phyloP scores from a whole-genome alignment of 1,140 invertebrate genomes.

The Drosophila dunni region DNA sequence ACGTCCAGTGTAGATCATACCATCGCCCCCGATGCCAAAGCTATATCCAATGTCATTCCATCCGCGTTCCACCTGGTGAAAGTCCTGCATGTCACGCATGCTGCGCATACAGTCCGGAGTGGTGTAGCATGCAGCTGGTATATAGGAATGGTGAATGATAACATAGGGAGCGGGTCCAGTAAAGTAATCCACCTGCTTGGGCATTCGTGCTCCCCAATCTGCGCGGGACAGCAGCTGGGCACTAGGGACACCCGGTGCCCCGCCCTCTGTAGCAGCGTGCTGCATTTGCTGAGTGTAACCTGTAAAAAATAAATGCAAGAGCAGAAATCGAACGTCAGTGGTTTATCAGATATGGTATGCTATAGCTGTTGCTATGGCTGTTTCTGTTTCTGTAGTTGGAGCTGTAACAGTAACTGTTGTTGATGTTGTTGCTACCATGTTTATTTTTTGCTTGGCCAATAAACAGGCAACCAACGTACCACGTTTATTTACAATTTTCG shows the following conservation, averaged over 20 bases:
- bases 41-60: constrained; percentile 92
- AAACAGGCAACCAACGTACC: constrained; percentile 1
- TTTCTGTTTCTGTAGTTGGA: background rate
- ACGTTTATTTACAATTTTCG: constrained; percentile 41
- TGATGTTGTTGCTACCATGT: constrained; percentile 7
- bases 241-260: constrained; percentile 27
- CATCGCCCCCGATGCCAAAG: constrained; percentile 92
- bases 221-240: constrained; percentile 85
- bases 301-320: constrained; percentile 18
- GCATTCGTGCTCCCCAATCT: constrained; percentile 88
- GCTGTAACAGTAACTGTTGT: background rate
- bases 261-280: constrained; percentile 15
- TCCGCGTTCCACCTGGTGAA: constrained; percentile 86
- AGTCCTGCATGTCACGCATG: constrained; percentile 87
- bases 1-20: constrained; percentile 90
- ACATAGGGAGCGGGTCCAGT: constrained; percentile 89
- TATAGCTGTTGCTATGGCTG: constrained; percentile 16
- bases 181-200: constrained; percentile 85
- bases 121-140: constrained; percentile 87
- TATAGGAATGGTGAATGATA: constrained; percentile 91
- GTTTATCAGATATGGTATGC: constrained; percentile 19
- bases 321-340: constrained; percentile 16
- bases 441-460: constrained; percentile 22
- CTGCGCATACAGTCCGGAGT: constrained; percentile 85
- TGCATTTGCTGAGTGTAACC: constrained; percentile 77